Percentiles rank a stretch among this genome's conserved stretches.
phyloP scores from a whole-genome alignment of 2,888 invertebrate species.

The Calameuta pallipes region DNA sequence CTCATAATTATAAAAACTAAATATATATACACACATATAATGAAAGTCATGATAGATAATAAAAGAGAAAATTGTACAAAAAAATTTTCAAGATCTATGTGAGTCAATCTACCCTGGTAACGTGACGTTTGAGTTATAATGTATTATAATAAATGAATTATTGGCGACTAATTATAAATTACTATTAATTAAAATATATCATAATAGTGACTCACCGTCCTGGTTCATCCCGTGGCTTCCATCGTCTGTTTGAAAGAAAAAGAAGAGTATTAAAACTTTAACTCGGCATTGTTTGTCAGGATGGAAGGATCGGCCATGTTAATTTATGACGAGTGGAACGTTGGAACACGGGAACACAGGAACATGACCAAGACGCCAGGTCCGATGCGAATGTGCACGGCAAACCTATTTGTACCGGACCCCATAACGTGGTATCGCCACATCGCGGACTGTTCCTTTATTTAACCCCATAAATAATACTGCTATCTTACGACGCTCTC shows the following conservation, averaged over 20 bases:
- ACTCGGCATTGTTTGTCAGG: conserved; percentile 1
- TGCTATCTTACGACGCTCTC: conserved; percentile 54
- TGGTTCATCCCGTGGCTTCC: conserved; percentile 62
- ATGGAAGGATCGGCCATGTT: conserved; percentile 31
- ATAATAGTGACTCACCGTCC: conserved; percentile 55
- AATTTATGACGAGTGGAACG: conserved; percentile 50
- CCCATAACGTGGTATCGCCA: conserved; percentile 44
- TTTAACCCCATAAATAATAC: conserved; percentile 62
- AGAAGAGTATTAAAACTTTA: conserved; percentile 19
- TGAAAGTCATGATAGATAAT: background rate
- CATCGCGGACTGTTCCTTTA: conserved; percentile 59
- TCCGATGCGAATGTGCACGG: conserved; percentile 46
- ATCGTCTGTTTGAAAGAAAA: conserved; percentile 52
- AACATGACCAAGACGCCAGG: conserved; percentile 21
- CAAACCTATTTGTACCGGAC: conserved; percentile 57
- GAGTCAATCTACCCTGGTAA: background rate
- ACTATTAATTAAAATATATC: background rate
- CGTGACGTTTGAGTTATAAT: background rate
- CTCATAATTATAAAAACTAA: background rate
- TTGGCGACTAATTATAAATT: background rate
- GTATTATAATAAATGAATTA: background rate
- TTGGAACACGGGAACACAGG: conserved; percentile 21
- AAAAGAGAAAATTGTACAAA: background rate
- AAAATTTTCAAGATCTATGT: background rate
- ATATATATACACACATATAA: background rate